Evolutionary conservation across 2,113 vertebrate species (phyloP).

Genomic region (Onychostruthus taczanowskii): DNA sequence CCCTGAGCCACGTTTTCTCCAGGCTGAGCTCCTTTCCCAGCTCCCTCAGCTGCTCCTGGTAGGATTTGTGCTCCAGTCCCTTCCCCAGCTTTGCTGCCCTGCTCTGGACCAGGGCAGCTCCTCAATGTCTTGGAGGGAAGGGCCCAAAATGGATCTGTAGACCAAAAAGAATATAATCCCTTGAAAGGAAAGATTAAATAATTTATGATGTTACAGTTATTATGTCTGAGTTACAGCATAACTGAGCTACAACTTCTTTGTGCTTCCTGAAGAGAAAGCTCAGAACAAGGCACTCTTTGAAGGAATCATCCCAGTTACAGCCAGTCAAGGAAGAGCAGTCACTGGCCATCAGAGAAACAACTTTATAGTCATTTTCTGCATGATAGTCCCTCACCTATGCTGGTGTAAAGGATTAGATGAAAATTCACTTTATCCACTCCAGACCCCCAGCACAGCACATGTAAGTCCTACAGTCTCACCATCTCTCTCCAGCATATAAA

Average conservation of each 20-base stretch:
- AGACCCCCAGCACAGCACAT: not conserved
- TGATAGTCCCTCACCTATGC: not conserved
- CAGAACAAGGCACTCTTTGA: not conserved
- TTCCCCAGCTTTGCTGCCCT: not conserved
- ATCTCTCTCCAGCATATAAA: not conserved
- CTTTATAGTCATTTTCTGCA: not conserved
- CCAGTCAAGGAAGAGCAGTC: not conserved
- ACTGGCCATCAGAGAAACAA: not conserved
- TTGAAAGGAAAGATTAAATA: not conserved
- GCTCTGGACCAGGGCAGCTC: not conserved
- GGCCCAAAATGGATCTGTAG: not conserved
- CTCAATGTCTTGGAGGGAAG: not conserved
- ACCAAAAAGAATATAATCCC: not conserved
- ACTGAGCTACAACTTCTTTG: not conserved
- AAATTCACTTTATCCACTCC: not conserved
- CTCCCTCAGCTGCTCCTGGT: not conserved
- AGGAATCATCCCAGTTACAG: not conserved
- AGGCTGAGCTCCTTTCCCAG: not conserved
- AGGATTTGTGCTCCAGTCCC: not conserved
- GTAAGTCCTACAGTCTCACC: not conserved
- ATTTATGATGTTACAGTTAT: not conserved
- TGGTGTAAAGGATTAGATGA: not conserved
- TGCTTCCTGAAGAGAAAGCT: not conserved
- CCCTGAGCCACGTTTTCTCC: not conserved
- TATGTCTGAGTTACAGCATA: not conserved